Evolutionary conservation across 2,113 vertebrate genomes (phyloP).

Genomic region (Stictonetta naevosa): DNA sequence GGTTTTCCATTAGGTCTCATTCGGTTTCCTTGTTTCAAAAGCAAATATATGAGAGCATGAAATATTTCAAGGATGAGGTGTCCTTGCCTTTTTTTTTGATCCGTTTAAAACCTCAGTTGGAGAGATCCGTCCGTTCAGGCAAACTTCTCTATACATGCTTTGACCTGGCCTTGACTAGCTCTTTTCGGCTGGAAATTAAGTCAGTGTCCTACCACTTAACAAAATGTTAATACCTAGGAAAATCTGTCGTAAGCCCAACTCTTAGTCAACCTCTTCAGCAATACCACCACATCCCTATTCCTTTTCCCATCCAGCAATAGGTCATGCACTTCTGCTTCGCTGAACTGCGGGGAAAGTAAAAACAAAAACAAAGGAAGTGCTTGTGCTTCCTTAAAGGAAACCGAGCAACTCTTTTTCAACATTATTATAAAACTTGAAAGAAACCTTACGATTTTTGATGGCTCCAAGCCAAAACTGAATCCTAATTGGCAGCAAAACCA

Average conservation of each 20-base stretch:
- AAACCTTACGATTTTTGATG: conserved; percentile 27
- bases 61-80: background rate
- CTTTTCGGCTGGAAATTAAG: background rate
- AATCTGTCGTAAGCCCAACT: background rate
- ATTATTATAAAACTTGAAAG: conserved; percentile 26
- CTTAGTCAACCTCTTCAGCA: background rate
- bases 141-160: background rate
- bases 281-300: background rate
- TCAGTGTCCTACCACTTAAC: background rate
- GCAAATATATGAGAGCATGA: background rate
- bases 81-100: background rate
- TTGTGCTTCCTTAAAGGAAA: conserved; percentile 53
- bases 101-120: background rate
- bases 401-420: background rate
- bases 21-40: background rate
- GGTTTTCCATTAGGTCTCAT: background rate
- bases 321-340: background rate
- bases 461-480: conserved; percentile 22
- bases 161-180: background rate
- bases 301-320: background rate
- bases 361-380: conserved; percentile 37
- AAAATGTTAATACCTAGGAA: background rate
- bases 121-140: background rate
- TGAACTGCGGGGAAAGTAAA: conserved; percentile 37
- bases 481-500: background rate